Base-by-base conservation (phyloP, 2,113 vertebrate genomes). In the Nothocercus nigrocapillus region DNA sequence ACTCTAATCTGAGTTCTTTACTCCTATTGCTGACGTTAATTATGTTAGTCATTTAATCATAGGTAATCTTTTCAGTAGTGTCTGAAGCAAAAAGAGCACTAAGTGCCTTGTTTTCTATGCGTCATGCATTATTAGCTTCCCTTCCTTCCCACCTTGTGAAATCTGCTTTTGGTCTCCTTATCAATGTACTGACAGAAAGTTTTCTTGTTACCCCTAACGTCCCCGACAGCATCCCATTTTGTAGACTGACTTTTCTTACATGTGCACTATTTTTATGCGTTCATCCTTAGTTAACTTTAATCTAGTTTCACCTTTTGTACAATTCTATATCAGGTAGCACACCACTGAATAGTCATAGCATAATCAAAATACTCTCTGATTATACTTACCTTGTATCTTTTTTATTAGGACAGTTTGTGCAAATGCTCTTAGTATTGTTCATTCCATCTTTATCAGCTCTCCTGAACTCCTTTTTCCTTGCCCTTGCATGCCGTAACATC, bases 11-110 rank as follows among this genome's bases (percentile, higher is more conserved):
- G 8, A 9, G 5, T 81, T 81, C 68, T 63, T 69, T 74, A 90
- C 40, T 64, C 64, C 30, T 63, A 3, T 44, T 70, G 34, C 49
- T 92, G 82, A 38, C 3, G 0, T 72, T 82, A 82, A 72, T 78
- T 73, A 30, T 58, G 19, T 91, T 91, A 85, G 84, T 92, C 81
- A 85, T 70, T 94, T 92, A 89, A 89, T 89, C 69, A 32, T 32
- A 59, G 66, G 45, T 68, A 67, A 54, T 82, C 14, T 89, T 76
- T 78, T 34, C 38, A 45, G 22, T 58, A 67, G 42, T 49, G 77
- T 61, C 51, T 84, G 69, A 86, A 45, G 36, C 45, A 91, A 79
- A 78, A 87, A 49, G 8, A 84, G 8, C 2, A 1, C 22, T 70
- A 74, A 81, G 51, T 90, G 36, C 56, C 27, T 75, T 78, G 45